Conservation (phyloP, 1,140 invertebrate species). For the Drosophila setifemur region DNA sequence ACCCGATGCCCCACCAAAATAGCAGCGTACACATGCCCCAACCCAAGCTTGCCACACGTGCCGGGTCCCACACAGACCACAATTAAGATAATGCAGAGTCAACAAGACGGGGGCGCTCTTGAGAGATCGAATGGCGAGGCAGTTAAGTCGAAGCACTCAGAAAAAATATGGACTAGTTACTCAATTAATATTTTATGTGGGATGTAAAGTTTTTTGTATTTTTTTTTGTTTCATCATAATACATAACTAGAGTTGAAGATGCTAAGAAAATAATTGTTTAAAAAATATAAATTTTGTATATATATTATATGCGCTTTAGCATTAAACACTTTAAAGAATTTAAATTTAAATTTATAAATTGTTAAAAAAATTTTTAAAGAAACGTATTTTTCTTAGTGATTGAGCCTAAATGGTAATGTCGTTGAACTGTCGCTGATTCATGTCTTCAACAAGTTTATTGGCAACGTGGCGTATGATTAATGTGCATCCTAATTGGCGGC, state of each 20-base stretch:
- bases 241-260: too few species aligned
- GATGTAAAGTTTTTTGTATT: too few species aligned
- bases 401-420: slow-evolving; percentile 14
- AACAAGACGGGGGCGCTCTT: slow-evolving; percentile 24
- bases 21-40: slow-evolving; percentile 4
- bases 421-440: slow-evolving; percentile 44
- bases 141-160: not conserved
- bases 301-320: too few species aligned
- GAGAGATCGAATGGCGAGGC: slow-evolving; percentile 20
- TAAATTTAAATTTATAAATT: too few species aligned
- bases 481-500: slow-evolving; percentile 28
- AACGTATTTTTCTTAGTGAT: not conserved
- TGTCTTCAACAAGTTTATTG: slow-evolving; percentile 26
- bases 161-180: too few species aligned
- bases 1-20: slow-evolving; percentile 13
- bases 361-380: too few species aligned
- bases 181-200: too few species aligned
- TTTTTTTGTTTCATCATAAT: too few species aligned
- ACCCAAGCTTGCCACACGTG: slow-evolving; percentile 22
- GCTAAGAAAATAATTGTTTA: too few species aligned
- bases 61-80: slow-evolving; percentile 39
- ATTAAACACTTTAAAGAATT: too few species aligned
- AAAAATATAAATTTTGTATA: too few species aligned
- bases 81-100: slow-evolving; percentile 68
- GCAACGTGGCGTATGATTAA: slow-evolving; percentile 61